phyloP scores from a whole-genome alignment of 2,888 invertebrate genomes.

The Unio delphinus region DNA sequence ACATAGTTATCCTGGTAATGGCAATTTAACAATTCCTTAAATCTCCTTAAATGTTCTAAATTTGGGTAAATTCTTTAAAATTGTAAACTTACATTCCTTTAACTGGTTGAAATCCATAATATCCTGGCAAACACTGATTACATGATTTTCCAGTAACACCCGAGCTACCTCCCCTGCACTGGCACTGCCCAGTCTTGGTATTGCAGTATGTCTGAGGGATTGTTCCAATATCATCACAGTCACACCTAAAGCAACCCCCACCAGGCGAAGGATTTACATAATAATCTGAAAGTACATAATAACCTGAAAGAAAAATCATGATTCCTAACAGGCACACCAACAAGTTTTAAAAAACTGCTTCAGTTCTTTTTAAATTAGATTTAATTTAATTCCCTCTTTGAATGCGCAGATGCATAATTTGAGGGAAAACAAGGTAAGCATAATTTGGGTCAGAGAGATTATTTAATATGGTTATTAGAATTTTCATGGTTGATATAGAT shows the following conservation, averaged over 20 bases:
- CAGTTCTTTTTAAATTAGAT: too few relatives aligned
- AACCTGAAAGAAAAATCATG: conserved; percentile 34
- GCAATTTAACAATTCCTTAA: too few relatives aligned
- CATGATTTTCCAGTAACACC: conserved; percentile 65
- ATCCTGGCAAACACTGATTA: conserved; percentile 54
- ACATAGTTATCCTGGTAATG: too few relatives aligned
- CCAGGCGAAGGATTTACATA: conserved; percentile 40
- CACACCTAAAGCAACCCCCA: conserved; percentile 64
- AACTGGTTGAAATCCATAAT: conserved; percentile 41
- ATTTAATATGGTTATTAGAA: too few relatives aligned
- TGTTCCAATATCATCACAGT: conserved; percentile 54
- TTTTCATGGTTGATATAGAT: too few relatives aligned
- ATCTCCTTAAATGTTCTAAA: too few relatives aligned
- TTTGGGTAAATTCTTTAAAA: too few relatives aligned
- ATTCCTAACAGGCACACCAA: background rate
- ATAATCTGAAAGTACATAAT: conserved; percentile 49
- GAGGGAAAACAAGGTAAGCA: too few relatives aligned
- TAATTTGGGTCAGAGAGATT: too few relatives aligned
- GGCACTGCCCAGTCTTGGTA: conserved; percentile 64
- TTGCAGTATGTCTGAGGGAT: conserved; percentile 58
- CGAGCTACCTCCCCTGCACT: conserved; percentile 51
- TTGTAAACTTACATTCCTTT: conserved; percentile 42
- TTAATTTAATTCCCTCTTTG: too few relatives aligned
- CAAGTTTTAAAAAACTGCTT: background rate
- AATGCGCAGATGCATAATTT: too few relatives aligned